Percentiles rank a stretch among this genome's conserved stretches.
Evolutionary conservation across 2,797 vertebrate species (phyloP).

Genomic region (Protonibea diacanthus): DNA sequence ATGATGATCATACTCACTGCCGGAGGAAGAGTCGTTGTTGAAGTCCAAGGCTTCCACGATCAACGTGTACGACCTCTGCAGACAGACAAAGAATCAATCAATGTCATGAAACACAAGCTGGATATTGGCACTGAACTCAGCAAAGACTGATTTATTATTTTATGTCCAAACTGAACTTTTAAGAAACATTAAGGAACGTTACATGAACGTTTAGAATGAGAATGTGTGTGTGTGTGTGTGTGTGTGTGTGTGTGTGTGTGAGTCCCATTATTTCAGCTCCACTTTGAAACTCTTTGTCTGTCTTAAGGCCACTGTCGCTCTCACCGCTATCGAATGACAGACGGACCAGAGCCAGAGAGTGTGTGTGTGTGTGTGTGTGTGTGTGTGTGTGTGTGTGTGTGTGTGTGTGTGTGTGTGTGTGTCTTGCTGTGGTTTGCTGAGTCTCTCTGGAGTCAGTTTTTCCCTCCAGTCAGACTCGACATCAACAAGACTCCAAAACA

Average conservation of each 20-base stretch:
- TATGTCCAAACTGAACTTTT: too few relatives aligned
- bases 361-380: conserved; percentile 2
- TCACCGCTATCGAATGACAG: conserved; percentile 93
- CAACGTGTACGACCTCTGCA: conserved; percentile 93
- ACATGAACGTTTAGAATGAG: too few relatives aligned
- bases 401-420: conserved; percentile 26
- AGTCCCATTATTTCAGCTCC: conserved; percentile 84
- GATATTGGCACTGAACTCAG: too few relatives aligned
- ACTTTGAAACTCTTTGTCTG: conserved; percentile 92
- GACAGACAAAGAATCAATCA: background rate
- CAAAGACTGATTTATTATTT: too few relatives aligned
- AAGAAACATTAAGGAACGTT: too few relatives aligned
- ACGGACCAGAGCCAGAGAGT: conserved; percentile 49
- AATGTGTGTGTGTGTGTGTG: conserved; percentile 16
- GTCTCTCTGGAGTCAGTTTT: conserved; percentile 35
- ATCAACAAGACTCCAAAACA: conserved; percentile 2
- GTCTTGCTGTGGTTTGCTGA: background rate
- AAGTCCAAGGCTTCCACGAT: conserved; percentile 95
- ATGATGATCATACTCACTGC: conserved; percentile 85
- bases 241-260: conserved; percentile 21
- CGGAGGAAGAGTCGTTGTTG: conserved; percentile 88
- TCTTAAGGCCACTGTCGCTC: conserved; percentile 86
- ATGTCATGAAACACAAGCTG: too few relatives aligned
- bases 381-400: conserved; percentile 19
- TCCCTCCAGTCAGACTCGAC: conserved; percentile 40